These are phyloP conservation scores for Tinamus guttatus DNA, from an alignment of 2,113 vertebrate genomes.

Conservation along the genomic window DNA sequence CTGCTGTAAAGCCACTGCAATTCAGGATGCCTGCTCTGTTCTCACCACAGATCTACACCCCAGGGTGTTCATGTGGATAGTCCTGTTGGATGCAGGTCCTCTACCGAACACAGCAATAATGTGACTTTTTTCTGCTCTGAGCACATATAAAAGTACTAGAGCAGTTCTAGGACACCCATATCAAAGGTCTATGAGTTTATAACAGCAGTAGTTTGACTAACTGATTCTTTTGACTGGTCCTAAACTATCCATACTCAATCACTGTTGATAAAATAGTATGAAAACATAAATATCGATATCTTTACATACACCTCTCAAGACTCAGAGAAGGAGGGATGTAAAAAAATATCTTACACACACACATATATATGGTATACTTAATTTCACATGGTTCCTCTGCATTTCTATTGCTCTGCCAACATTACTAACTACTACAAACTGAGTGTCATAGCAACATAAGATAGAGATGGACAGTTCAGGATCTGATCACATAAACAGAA, in stretches of 20 bases:
- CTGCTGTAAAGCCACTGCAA: neutral
- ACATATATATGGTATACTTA: neutral
- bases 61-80: neutral
- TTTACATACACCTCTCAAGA: neutral
- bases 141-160: neutral
- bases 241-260: neutral
- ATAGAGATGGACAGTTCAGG: neutral
- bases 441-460: neutral
- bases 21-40: neutral
- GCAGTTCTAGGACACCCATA: neutral
- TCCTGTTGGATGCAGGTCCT: neutral
- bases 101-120: neutral
- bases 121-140: neutral
- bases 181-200: neutral
- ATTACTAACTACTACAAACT: neutral
- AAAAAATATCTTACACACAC: neutral
- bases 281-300: neutral
- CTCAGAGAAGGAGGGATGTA: neutral
- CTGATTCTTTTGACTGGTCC: neutral
- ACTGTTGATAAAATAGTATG: neutral
- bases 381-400: neutral
- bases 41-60: neutral
- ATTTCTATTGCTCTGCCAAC: neutral
- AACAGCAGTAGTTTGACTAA: neutral
- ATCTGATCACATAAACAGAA: neutral